Evolutionary conservation across 2,113 vertebrate genomes (phyloP).

Genomic region (Myxocyprinus asiaticus): DNA sequence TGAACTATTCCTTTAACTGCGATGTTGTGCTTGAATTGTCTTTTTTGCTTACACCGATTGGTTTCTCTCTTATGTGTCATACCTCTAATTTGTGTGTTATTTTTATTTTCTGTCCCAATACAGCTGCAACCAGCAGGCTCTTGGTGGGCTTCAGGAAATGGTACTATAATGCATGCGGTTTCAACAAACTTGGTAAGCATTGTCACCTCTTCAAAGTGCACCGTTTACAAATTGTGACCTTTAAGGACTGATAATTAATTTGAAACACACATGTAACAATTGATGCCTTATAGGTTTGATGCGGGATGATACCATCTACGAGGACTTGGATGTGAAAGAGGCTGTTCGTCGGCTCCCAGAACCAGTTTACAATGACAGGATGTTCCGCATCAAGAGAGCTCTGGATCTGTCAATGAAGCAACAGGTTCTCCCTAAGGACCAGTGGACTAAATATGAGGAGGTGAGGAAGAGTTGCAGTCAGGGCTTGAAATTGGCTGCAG

Average conservation of each 20-base stretch:
- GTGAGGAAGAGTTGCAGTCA: no score
- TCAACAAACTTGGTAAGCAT: conserved; percentile 89
- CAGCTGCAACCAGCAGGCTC: conserved; percentile 76
- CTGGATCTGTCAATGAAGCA: conserved; percentile 87
- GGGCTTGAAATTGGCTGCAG: no score
- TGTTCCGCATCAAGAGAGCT: conserved; percentile 90
- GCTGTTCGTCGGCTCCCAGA: conserved; percentile 89
- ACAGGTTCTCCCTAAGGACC: conserved; percentile 84
- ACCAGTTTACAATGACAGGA: conserved; percentile 82
- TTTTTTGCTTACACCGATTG: no score
- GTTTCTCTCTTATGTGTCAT: neutral
- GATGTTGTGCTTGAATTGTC: no score
- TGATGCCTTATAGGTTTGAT: conserved; percentile 77
- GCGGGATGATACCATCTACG: conserved; percentile 85
- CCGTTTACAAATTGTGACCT: neutral
- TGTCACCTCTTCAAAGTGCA: neutral
- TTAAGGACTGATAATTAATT: neutral
- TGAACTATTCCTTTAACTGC: no score
- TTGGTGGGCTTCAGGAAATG: conserved; percentile 82
- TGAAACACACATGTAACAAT: neutral
- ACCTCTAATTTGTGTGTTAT: neutral
- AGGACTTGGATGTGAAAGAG: conserved; percentile 84
- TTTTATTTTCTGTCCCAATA: conserved; percentile 33
- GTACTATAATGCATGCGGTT: conserved; percentile 90
- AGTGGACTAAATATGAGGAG: conserved; percentile 93